Evolutionary conservation across 1,140 invertebrate genomes (phyloP).

Genomic region (Pseudachorutes palmiensis): DNA sequence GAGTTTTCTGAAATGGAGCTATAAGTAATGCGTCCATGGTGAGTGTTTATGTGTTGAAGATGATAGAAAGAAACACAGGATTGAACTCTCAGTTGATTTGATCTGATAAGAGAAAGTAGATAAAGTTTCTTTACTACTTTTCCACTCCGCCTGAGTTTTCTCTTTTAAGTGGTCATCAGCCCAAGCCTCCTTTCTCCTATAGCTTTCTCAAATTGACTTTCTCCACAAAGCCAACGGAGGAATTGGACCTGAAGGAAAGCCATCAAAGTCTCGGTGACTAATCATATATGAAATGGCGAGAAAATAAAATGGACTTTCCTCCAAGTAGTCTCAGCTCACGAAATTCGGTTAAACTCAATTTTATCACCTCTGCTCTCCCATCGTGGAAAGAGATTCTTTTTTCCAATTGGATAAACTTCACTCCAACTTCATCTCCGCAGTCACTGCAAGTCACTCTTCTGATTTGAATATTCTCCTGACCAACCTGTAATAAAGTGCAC

Average conservation of each 20-base stretch:
- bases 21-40: background rate
- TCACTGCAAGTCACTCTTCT: no score
- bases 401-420: no score
- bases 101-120: background rate
- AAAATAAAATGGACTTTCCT: background rate
- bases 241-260: background rate
- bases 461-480: no score
- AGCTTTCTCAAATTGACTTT: background rate
- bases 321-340: background rate
- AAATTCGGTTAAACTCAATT: no score
- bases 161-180: background rate
- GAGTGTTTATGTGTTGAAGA: background rate
- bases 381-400: no score
- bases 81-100: background rate
- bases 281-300: background rate
- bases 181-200: background rate
- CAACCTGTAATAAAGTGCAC: no score
- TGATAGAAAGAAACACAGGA: background rate
- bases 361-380: no score
- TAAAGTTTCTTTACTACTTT: background rate
- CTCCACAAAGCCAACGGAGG: background rate
- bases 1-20: background rate
- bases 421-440: no score
- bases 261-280: background rate
- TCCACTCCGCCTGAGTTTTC: background rate